Conservation (phyloP, 2,113 vertebrate genomes). For the Butorides virescens region DNA sequence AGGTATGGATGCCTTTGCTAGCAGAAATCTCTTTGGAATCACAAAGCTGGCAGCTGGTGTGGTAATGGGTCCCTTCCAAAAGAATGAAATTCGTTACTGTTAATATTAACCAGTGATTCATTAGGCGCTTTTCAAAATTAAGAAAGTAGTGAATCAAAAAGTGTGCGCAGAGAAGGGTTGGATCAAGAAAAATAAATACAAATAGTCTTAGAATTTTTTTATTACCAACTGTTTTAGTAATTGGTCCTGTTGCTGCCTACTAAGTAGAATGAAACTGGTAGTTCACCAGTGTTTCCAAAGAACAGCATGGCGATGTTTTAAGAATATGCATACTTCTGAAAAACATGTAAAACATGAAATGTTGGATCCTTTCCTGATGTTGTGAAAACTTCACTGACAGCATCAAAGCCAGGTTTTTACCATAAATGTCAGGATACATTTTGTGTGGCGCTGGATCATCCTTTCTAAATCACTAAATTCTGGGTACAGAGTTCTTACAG, state of each 20-base stretch:
- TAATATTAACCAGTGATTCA: conserved; percentile 61
- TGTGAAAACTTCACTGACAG: neutral
- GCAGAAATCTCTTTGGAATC: conserved; percentile 19
- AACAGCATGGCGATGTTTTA: neutral
- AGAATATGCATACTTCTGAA: neutral
- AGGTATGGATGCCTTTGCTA: neutral
- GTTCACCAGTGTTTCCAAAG: neutral
- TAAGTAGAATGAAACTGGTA: neutral
- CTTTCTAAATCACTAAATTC: neutral
- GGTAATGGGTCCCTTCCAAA: conserved; percentile 12
- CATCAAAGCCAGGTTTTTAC: neutral
- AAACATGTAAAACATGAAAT: neutral
- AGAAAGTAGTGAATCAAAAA: conserved; percentile 49
- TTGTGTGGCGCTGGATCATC: neutral
- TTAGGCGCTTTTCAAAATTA: conserved; percentile 52
- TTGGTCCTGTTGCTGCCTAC: neutral
- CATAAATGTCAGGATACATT: neutral
- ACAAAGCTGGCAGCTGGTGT: neutral
- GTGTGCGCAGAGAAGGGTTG: neutral
- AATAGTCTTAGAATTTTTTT: conserved; percentile 1
- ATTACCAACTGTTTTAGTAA: neutral
- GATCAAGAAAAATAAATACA: neutral
- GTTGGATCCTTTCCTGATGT: neutral
- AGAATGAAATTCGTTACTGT: conserved; percentile 15
- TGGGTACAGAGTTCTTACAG: neutral